Evolutionary conservation across 2,113 vertebrate species (phyloP).

Genomic region (Paedocypris sp.): DNA sequence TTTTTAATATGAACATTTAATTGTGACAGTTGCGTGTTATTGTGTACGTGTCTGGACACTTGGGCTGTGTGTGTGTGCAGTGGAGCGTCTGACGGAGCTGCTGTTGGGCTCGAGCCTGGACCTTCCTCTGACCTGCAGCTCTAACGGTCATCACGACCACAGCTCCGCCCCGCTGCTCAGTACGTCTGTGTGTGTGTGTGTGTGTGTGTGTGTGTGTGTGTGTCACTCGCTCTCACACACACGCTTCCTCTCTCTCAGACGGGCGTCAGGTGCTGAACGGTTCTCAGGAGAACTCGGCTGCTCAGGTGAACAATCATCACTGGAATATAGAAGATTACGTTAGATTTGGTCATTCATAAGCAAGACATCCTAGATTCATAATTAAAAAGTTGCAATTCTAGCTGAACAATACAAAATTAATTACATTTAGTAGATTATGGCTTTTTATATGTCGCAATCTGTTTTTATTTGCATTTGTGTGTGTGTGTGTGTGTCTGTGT

Average conservation of each 20-base stretch:
- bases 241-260: constrained; percentile 47
- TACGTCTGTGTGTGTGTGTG: constrained; percentile 42
- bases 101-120: constrained; percentile 59
- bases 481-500: too few relatives aligned
- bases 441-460: too few relatives aligned
- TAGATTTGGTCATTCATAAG: too few relatives aligned
- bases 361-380: too few relatives aligned
- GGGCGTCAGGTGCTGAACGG: constrained; percentile 67
- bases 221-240: neutral
- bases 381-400: too few relatives aligned
- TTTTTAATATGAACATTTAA: neutral
- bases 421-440: too few relatives aligned
- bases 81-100: constrained; percentile 74
- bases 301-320: constrained; percentile 55
- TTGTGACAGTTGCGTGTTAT: too few relatives aligned
- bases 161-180: constrained; percentile 49
- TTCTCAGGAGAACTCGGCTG: constrained; percentile 51
- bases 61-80: constrained; percentile 44
- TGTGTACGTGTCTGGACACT: neutral
- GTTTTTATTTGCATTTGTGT: too few relatives aligned
- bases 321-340: neutral
- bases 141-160: constrained; percentile 48
- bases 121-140: constrained; percentile 34
- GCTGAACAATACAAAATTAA: too few relatives aligned
- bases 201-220: neutral